A percentile compares a stretch with the other conserved stretches of the same genome.
phyloP scores from a whole-genome alignment of 2,113 vertebrate species.

The Gymnogyps californianus region DNA sequence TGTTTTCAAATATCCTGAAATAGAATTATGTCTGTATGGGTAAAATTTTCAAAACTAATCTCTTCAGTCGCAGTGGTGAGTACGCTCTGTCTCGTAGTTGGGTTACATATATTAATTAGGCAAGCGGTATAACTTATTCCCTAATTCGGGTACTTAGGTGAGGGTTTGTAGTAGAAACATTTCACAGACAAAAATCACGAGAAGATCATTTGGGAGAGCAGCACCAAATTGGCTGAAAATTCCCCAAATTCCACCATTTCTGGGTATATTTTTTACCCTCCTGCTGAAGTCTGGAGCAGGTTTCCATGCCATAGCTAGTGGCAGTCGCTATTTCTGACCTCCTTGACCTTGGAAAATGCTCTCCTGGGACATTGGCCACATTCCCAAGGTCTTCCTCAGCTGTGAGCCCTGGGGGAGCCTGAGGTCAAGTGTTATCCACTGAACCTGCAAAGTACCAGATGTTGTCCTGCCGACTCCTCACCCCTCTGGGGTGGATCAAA shows the following conservation, averaged over 20 bases:
- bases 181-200: neutral
- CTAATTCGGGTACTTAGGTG: neutral
- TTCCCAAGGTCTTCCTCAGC: neutral
- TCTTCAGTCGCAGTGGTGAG: neutral
- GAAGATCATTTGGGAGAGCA: neutral
- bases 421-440: neutral
- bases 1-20: neutral
- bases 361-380: neutral
- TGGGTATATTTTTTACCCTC: neutral
- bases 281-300: neutral
- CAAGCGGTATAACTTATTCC: neutral
- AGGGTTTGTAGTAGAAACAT: neutral
- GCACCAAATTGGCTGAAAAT: neutral
- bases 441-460: neutral
- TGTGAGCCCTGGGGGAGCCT: neutral
- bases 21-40: neutral
- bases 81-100: fast-evolving
- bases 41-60: neutral
- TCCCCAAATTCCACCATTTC: neutral
- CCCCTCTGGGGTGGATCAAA: neutral
- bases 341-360: neutral
- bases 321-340: neutral
- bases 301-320: neutral
- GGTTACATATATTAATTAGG: neutral
- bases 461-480: neutral